A percentile compares a stretch with the other conserved stretches of the same genome.
Conservation (phyloP, 2,888 invertebrate species). For the Lasioglossum calceatum region DNA sequence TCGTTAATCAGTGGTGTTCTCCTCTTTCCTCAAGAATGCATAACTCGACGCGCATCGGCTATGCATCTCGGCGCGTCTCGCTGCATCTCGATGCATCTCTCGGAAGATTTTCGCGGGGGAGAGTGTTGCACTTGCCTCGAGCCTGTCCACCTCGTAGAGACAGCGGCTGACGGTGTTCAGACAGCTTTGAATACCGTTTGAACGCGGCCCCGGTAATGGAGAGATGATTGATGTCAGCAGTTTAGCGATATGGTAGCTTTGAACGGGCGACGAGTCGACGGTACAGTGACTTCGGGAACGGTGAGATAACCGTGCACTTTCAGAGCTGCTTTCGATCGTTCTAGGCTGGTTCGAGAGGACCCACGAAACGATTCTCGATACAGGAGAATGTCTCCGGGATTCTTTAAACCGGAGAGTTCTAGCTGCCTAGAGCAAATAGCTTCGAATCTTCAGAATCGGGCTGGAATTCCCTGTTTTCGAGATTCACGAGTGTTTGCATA, state of each 20-base stretch:
- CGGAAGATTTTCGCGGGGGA: constrained; percentile 19
- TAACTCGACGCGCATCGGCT: not conserved
- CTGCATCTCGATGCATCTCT: not conserved
- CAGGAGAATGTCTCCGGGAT: not conserved
- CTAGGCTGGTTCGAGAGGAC: not conserved
- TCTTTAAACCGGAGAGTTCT: not conserved
- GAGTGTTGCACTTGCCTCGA: constrained; percentile 37
- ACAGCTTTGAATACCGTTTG: constrained; percentile 53
- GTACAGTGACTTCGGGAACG: constrained; percentile 43
- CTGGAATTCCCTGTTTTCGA: not conserved
- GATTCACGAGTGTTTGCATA: not conserved
- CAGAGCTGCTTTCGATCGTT: constrained; percentile 25
- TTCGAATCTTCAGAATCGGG: no score
- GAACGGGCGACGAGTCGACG: constrained; percentile 12
- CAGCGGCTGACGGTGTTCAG: constrained; percentile 14
- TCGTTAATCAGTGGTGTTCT: not conserved
- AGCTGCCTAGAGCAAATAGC: not conserved
- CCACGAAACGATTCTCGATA: not conserved
- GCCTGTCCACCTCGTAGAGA: constrained; percentile 23
- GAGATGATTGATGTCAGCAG: constrained; percentile 53
- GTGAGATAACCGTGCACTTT: constrained; percentile 39
- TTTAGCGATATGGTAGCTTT: constrained; percentile 50
- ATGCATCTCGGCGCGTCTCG: not conserved
- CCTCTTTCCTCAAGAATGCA: not conserved
- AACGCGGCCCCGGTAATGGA: constrained; percentile 39